Evolutionary conservation across 2,888 invertebrate genomes (phyloP).

Genomic region (Cordilura impudica): DNA sequence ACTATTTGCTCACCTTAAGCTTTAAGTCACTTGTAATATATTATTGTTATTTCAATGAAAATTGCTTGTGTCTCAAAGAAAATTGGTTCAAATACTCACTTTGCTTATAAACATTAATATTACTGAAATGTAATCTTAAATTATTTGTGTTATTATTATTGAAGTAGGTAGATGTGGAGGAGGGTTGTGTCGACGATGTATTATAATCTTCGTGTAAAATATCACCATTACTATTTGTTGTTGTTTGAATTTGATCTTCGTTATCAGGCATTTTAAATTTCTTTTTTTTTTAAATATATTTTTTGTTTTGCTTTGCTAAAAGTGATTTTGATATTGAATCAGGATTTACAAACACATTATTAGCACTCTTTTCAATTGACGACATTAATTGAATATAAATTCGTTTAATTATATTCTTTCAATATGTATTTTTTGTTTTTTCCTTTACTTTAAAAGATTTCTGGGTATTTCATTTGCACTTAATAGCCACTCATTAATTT

Average conservation of each 20-base stretch:
- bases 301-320: no score
- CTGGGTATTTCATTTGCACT: background rate
- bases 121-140: conserved; percentile 68
- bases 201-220: conserved; percentile 28
- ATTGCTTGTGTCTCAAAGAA: no score
- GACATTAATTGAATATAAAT: background rate
- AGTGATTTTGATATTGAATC: background rate
- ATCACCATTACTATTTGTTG: conserved; percentile 21
- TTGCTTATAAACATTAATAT: conserved; percentile 67
- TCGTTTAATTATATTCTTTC: background rate
- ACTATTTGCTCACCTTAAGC: no score
- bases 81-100: conserved; percentile 63
- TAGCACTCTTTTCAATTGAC: conserved; percentile 1
- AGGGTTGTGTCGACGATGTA: conserved; percentile 23
- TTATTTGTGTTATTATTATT: conserved; percentile 45
- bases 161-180: conserved; percentile 34
- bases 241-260: conserved; percentile 44
- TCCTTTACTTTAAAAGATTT: background rate
- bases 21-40: no score
- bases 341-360: conserved; percentile 6
- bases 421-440: conserved; percentile 5
- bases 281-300: background rate
- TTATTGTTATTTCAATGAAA: no score
- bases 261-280: conserved; percentile 41
- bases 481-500: conserved; percentile 21